phyloP scores from a whole-genome alignment of 2,888 invertebrate species.

The Elysia crispata region DNA sequence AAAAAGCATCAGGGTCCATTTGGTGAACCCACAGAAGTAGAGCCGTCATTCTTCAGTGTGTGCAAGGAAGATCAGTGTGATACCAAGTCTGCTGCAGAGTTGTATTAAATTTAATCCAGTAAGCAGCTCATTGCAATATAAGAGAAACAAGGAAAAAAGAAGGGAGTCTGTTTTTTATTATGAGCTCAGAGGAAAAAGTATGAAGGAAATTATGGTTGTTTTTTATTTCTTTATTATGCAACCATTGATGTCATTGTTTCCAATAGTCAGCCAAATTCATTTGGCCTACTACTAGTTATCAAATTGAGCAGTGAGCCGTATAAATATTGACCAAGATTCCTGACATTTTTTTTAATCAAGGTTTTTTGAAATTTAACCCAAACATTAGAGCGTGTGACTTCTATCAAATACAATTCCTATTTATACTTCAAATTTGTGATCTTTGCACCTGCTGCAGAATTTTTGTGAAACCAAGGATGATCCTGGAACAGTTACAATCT shows the following conservation, averaged over 20 bases:
- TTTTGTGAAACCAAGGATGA: background rate
- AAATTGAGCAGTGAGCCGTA: background rate
- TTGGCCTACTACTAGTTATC: background rate
- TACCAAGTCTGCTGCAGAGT: constrained; percentile 27
- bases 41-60: constrained; percentile 40
- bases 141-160: too few relatives aligned
- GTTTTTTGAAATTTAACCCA: too few relatives aligned
- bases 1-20: constrained; percentile 30
- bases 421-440: background rate
- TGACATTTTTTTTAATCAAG: background rate
- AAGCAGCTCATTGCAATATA: too few relatives aligned
- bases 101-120: constrained; percentile 9
- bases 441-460: background rate
- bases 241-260: too few relatives aligned
- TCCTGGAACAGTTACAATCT: too few relatives aligned
- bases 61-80: constrained; percentile 44
- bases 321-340: background rate
- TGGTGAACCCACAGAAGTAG: constrained; percentile 27
- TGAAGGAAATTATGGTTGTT: too few relatives aligned
- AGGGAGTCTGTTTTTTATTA: too few relatives aligned
- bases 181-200: too few relatives aligned
- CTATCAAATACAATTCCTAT: background rate
- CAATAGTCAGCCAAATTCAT: too few relatives aligned
- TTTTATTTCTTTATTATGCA: too few relatives aligned
- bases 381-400: background rate